Evolutionary conservation across 2,113 vertebrate species (phyloP).

Genomic region (Meles meles): DNA sequence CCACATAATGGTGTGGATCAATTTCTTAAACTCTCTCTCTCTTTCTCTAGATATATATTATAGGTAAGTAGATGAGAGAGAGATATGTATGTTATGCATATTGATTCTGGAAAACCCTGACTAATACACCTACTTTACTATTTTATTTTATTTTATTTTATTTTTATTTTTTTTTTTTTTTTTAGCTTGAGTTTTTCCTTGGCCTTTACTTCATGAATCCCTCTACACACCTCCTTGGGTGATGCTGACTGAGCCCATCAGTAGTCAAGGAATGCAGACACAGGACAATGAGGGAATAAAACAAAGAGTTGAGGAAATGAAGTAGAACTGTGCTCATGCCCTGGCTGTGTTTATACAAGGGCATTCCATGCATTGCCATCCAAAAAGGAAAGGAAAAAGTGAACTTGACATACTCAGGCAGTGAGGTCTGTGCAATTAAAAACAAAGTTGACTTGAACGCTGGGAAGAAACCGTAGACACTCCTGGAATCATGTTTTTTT

Average conservation of each 20-base stretch:
- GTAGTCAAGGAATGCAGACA: conserved; percentile 33
- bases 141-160: neutral
- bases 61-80: neutral
- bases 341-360: conserved; percentile 45
- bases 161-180: neutral
- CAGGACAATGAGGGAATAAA: neutral
- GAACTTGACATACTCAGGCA: conserved; percentile 37
- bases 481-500: neutral
- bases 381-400: conserved; percentile 68
- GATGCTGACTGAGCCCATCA: neutral
- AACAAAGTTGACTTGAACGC: neutral
- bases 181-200: neutral
- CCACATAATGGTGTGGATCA: neutral
- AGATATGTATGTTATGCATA: neutral
- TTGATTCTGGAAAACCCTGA: neutral
- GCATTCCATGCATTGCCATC: conserved; percentile 30
- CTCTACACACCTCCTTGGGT: neutral
- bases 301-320: conserved; percentile 52
- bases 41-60: neutral
- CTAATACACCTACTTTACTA: neutral
- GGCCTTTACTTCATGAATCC: neutral
- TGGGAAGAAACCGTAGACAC: neutral
- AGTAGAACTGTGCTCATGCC: conserved; percentile 6
- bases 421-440: conserved; percentile 39
- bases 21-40: neutral